These are phyloP conservation scores for Xanthorhoe designata DNA, from an alignment of 2,888 invertebrate genomes.

Conservation along the genomic window DNA sequence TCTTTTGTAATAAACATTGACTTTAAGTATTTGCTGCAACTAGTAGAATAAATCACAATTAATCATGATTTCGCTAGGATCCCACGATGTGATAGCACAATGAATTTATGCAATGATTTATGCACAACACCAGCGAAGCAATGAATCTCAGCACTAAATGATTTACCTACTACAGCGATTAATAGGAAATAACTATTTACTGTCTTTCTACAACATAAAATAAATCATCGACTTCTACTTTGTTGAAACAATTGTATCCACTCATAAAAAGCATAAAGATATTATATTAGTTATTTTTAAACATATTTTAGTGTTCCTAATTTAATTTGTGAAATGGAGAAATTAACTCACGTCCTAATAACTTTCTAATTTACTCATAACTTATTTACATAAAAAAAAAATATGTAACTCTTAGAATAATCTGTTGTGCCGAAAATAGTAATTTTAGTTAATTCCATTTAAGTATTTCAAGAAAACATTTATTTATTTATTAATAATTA, in stretches of 20 bases:
- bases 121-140: slow-evolving; percentile 31
- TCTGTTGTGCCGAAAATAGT: too few relatives aligned
- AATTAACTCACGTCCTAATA: too few relatives aligned
- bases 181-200: slow-evolving; percentile 17
- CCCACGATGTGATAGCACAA: slow-evolving; percentile 31
- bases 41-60: slow-evolving; percentile 28
- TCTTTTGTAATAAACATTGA: slow-evolving; percentile 1
- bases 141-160: slow-evolving; percentile 42
- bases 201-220: slow-evolving; percentile 9
- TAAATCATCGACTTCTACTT: neutral
- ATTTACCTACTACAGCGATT: slow-evolving; percentile 35
- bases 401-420: too few relatives aligned
- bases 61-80: slow-evolving; percentile 29
- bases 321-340: too few relatives aligned
- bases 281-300: too few relatives aligned
- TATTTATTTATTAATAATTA: too few relatives aligned
- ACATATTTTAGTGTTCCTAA: too few relatives aligned
- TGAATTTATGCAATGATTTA: slow-evolving; percentile 42
- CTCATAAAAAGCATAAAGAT: too few relatives aligned
- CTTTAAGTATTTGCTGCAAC: slow-evolving; percentile 11
- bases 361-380: too few relatives aligned
- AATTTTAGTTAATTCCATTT: too few relatives aligned
- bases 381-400: too few relatives aligned
- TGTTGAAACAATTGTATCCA: neutral
- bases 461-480: too few relatives aligned